Conservation (phyloP, 37 sponge, comb jelly and placozoan genomes). For the Geodia barretti region DNA sequence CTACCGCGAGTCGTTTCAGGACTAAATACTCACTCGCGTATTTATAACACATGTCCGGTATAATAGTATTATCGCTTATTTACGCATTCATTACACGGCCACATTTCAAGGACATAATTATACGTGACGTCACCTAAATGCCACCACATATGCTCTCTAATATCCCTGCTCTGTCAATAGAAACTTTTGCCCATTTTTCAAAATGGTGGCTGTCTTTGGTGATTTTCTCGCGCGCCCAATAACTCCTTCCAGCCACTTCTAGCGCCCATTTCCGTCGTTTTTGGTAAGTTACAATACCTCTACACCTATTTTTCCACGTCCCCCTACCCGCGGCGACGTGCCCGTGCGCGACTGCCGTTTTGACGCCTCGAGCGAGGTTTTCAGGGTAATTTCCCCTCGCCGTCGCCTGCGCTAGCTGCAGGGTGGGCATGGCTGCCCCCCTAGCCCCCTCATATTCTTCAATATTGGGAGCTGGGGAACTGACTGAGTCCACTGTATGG, state of each 20-base stretch:
- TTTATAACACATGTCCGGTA: not conserved
- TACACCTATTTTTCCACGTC: not conserved
- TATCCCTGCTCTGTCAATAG: constrained; percentile 73
- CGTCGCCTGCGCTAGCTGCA: not conserved
- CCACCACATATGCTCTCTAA: constrained; percentile 40
- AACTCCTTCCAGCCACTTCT: not conserved
- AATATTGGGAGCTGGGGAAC: not conserved
- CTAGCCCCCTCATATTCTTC: constrained; percentile 13
- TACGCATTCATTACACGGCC: constrained; percentile 56
- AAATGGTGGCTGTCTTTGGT: constrained; percentile 68
- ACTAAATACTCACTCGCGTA: no score
- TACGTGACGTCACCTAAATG: constrained; percentile 79
- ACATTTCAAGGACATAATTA: constrained; percentile 70
- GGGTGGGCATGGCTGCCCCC: constrained; percentile 46
- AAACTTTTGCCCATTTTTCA: constrained; percentile 32
- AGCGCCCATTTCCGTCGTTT: not conserved
- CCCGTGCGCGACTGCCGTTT: not conserved
- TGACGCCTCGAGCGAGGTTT: not conserved
- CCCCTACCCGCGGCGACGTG: not conserved
- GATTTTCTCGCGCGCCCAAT: not conserved
- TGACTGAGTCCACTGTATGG: not conserved
- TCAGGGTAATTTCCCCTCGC: not conserved
- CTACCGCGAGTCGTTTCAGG: no score
- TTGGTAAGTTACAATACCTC: constrained; percentile 10
- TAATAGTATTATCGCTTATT: constrained; percentile 39